Conservation (phyloP, 2,113 vertebrate genomes). For the Ellobius talpinus region DNA sequence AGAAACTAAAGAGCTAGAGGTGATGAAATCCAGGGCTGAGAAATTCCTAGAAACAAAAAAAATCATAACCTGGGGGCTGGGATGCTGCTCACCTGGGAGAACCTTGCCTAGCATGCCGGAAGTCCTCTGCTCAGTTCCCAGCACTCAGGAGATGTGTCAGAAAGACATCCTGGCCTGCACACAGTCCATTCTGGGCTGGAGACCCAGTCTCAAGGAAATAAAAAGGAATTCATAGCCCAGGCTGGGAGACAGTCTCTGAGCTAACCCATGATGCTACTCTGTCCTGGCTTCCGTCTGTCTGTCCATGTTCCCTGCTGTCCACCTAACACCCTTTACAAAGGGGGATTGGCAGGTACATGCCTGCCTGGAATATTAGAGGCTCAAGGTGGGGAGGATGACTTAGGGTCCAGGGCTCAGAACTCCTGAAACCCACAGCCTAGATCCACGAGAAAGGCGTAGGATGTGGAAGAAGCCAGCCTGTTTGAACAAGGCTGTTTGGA, state of each 20-base stretch:
- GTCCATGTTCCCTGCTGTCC: background rate
- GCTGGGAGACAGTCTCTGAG: background rate
- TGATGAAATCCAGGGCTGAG: slow-evolving; percentile 30
- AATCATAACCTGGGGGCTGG: background rate
- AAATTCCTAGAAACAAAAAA: slow-evolving; percentile 69
- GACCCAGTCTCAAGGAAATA: background rate
- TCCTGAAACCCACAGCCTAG: background rate
- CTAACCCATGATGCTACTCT: background rate
- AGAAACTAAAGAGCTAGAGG: slow-evolving; percentile 57
- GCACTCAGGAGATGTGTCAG: background rate
- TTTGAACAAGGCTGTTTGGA: background rate
- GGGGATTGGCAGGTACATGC: background rate
- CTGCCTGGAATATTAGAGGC: background rate
- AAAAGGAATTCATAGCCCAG: background rate
- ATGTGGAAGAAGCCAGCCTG: background rate
- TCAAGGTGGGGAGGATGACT: background rate
- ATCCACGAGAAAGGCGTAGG: background rate
- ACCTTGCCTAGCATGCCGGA: background rate
- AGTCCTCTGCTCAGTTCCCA: background rate
- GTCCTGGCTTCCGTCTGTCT: background rate
- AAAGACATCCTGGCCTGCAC: background rate
- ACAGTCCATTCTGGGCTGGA: background rate
- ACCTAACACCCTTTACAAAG: background rate
- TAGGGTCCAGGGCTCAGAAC: background rate
- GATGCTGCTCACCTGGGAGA: background rate